These are phyloP conservation scores for Ptychodera flava DNA, from an alignment of 35 echinoderm and acorn worm species.

Conservation along the genomic window DNA sequence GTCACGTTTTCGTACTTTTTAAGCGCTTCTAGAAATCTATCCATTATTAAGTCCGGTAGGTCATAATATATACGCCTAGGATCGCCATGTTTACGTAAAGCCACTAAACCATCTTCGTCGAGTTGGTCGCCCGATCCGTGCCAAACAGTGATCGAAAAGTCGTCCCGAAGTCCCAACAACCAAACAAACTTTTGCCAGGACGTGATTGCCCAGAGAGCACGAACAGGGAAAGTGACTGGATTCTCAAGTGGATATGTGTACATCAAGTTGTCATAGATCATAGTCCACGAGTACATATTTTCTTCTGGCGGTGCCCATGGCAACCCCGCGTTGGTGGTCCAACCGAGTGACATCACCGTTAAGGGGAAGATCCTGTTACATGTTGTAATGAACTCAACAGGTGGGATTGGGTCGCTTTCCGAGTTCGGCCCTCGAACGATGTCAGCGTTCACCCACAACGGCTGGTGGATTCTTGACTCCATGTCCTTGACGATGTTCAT, in stretches of 20 bases:
- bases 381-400: constrained; percentile 34
- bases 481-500: constrained; percentile 39
- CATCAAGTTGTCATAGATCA: constrained; percentile 53
- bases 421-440: constrained; percentile 65
- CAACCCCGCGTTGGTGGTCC: constrained; percentile 27
- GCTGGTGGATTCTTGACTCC: constrained; percentile 30
- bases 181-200: constrained; percentile 59
- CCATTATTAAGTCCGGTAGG: constrained; percentile 16
- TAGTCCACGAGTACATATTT: constrained; percentile 58
- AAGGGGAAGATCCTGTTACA: constrained; percentile 43
- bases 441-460: constrained; percentile 72
- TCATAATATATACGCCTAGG: constrained; percentile 43
- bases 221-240: constrained; percentile 62
- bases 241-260: constrained; percentile 48
- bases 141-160: constrained; percentile 69
- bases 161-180: constrained; percentile 45
- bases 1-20: background rate
- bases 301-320: background rate
- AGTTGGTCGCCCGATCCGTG: constrained; percentile 26
- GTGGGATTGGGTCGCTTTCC: constrained; percentile 32
- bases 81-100: constrained; percentile 42
- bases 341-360: constrained; percentile 61
- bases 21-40: constrained; percentile 28
- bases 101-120: constrained; percentile 38
- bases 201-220: constrained; percentile 36